These are phyloP conservation scores for Astropecten irregularis DNA, from an alignment of 53 echinoderm and acorn worm genomes.

Conservation along the genomic window DNA sequence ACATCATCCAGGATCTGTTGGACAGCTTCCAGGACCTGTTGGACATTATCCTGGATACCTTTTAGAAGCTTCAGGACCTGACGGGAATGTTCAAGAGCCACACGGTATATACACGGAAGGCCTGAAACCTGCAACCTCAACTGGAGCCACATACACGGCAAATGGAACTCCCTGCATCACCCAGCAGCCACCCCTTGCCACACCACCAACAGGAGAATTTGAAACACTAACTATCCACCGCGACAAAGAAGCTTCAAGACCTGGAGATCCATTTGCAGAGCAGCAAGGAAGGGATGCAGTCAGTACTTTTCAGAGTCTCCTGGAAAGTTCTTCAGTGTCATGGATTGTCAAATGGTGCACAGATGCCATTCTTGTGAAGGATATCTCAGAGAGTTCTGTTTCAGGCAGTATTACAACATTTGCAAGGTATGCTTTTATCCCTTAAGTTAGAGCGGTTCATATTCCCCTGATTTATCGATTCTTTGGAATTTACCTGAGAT, in stretches of 20 bases:
- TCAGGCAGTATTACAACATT: background rate
- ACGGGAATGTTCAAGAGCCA: no score
- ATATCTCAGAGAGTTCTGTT: background rate
- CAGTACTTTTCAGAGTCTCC: no score
- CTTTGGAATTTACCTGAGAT: no score
- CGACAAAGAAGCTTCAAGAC: no score
- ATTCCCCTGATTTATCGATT: no score
- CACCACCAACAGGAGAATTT: background rate
- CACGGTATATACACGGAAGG: no score
- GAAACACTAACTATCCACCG: background rate
- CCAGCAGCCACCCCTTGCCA: background rate
- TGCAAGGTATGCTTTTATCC: no score
- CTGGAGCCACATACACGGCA: background rate
- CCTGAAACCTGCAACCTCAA: background rate
- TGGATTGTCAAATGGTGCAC: conserved; percentile 55
- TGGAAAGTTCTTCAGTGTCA: conserved; percentile 38
- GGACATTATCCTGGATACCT: no score
- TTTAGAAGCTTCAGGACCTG: no score
- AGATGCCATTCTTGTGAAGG: conserved; percentile 31
- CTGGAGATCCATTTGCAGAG: background rate
- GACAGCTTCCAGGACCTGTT: no score
- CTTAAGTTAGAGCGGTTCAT: no score
- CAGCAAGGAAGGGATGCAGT: background rate
- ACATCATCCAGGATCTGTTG: background rate
- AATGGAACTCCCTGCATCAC: background rate